Base-by-base conservation (phyloP, 2,797 vertebrate species). In the Galagoides demidoff region DNA sequence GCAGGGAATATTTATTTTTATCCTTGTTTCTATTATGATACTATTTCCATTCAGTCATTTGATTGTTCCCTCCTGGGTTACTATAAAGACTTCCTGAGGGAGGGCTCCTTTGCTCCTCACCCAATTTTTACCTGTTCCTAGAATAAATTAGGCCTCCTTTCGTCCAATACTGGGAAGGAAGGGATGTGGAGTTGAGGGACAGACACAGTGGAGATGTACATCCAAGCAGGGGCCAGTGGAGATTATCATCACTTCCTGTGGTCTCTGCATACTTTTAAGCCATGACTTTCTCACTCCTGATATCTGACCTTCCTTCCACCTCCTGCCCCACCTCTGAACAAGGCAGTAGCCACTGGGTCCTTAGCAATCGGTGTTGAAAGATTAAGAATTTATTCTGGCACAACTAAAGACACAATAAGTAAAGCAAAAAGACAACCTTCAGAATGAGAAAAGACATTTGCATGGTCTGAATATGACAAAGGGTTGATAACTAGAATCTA, bases 71-170 rank as follows among this genome's bases (percentile, higher is more conserved):
- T 25, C 34, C 39, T 52, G 29, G 27, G 63, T 64, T 81, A 63
- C 52, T 55, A 31, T 45, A 17, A 17, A 37, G 2, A 25, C n/a
- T 23, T 87, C 0, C 4, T 27, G 25, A 16, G 16, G 5, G 49
- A 66, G 20, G 17, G 70, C 37, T 17, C 23, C 49, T 45, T 27
- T n/a, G 34, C 34, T 74, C 27, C n/a, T 83, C 12, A 27, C 17
- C n/a, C 25, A 17, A 11, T 3, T 31, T 4, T 49, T 63, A 8
- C 23, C 12, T 89, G 34, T 61, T 95, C 68, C 55, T 95, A 99
- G 99, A 97, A 98, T 70, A 99, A 99, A 97, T 98, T 98, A 88
- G 98, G 98, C 64, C 95, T 99, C 66, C 97, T 99, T 87, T 99
- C 99, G 39, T 99, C 99, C 96, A 99, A 98, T n/a, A 31, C 63